Conservation (phyloP, 1,140 invertebrate genomes). For the Anoplophora glabripennis region DNA sequence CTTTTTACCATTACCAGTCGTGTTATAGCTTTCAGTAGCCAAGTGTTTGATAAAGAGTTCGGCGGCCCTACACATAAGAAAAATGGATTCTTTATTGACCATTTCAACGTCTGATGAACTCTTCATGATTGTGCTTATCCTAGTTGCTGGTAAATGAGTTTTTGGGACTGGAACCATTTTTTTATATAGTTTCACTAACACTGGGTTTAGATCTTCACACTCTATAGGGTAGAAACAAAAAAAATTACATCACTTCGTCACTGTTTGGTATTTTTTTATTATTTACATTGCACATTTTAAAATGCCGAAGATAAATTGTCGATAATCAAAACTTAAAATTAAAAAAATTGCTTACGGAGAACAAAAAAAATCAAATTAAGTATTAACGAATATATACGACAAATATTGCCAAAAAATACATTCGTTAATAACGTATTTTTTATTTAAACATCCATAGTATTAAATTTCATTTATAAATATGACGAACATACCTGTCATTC, state of each 20-base stretch:
- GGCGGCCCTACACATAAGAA: slow-evolving; percentile 70
- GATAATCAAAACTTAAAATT: too few species aligned
- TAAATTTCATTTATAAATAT: too few species aligned
- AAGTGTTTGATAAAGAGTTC: slow-evolving; percentile 68
- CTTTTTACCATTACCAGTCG: slow-evolving; percentile 44
- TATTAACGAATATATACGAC: too few species aligned
- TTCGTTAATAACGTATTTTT: too few species aligned
- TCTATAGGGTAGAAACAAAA: background rate
- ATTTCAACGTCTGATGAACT: slow-evolving; percentile 78
- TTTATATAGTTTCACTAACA: too few species aligned
- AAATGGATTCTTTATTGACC: slow-evolving; percentile 71
- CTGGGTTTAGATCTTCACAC: background rate
- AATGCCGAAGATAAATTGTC: too few species aligned
- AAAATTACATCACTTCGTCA: background rate
- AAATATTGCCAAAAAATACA: too few species aligned
- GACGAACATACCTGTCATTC: too few species aligned
- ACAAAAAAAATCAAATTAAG: too few species aligned
- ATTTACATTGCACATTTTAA: background rate
- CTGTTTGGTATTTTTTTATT: background rate
- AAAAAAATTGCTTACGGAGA: too few species aligned
- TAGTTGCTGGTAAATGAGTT: slow-evolving; percentile 59
- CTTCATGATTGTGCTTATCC: slow-evolving; percentile 83
- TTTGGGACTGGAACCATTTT: slow-evolving; percentile 1
- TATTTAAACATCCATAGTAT: too few species aligned
- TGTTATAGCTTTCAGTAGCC: slow-evolving; percentile 58